Evolutionary conservation across 2,113 vertebrate genomes (phyloP), one percentile per base, ranked within the genome.

Genomic region (Lota lota): DNA sequence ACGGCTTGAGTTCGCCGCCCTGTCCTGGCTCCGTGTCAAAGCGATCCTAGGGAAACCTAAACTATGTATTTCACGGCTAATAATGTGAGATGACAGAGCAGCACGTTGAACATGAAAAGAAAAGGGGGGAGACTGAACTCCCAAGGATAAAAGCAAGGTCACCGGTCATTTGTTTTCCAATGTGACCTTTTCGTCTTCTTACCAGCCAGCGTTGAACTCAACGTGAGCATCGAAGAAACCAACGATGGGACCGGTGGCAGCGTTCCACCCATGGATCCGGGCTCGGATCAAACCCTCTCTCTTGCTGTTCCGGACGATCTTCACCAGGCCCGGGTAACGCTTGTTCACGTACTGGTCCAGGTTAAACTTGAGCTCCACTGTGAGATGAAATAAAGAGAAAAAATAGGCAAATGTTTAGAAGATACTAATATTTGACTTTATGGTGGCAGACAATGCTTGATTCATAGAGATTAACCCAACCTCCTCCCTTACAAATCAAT

Each of bases 161-260:
- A 63, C 33, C 11, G 59, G 71, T 72, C 64, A 36, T 17, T 19
- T 50, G 61, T 22, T 8, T 66, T 64, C 80, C 64, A 58, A 81
- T 69, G 15, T 61, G 76, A 81, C 73, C 77, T 70, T 56, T 56
- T 56, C 16, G 40, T 47, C 69, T 74, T 68, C 96, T 95, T 81
- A 99, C 97, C 97, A 99, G 89, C 93, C 96, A 0, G 84, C 88
- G 91, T 98, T 98, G 92, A 99, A 99, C 82, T 99, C 97, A 1
- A 99, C 97, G 0, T 99, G 97, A 59, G 97, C 97, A 4, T 99
- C 97, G 0, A 99, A 99, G 92, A 99, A 99, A 1, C 97, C 97
- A 0, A 99, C 96, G 0, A 97, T 84, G 0, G 95, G 93, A 5
- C 96, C 95, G 0, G 94, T 98, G 63, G 97, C 96, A 0, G 89